These are phyloP conservation scores for Drosophila quadrilineata DNA, from an alignment of 1,140 invertebrate species.

Conservation along the genomic window DNA sequence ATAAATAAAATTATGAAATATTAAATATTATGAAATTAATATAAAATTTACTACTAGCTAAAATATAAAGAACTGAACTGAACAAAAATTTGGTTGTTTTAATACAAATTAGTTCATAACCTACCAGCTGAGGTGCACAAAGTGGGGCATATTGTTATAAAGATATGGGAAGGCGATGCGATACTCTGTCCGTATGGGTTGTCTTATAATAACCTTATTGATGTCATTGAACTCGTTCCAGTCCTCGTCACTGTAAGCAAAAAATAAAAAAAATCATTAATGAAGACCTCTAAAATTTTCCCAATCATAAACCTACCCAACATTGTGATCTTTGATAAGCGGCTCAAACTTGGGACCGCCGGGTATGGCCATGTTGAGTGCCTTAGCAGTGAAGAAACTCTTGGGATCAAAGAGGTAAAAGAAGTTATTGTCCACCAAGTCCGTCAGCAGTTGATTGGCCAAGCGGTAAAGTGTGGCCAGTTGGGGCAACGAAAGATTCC, in stretches of 20 bases:
- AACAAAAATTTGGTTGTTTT: too few relatives aligned
- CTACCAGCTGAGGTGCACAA: conserved; percentile 96
- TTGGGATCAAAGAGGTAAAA: conserved; percentile 99
- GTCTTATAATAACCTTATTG: conserved; percentile 99
- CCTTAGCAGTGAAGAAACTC: conserved; percentile 99
- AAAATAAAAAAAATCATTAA: background rate
- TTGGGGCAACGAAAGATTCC: conserved; percentile 97
- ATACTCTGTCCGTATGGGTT: conserved; percentile 99
- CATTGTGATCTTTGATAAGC: conserved; percentile 97
- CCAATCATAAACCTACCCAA: conserved; percentile 85
- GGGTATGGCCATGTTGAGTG: conserved; percentile 99
- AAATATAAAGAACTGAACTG: too few relatives aligned
- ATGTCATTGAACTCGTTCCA: conserved; percentile 99
- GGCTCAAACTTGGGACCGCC: conserved; percentile 99
- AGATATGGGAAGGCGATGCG: conserved; percentile 99
- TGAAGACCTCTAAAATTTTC: background rate
- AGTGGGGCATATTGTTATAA: conserved; percentile 99
- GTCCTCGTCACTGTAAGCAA: conserved; percentile 94
- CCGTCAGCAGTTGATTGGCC: conserved; percentile 98
- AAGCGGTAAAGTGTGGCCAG: conserved; percentile 98
- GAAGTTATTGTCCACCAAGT: conserved; percentile 99
- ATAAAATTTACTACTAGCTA: too few relatives aligned
- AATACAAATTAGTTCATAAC: too few relatives aligned
- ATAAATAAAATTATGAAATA: too few relatives aligned
- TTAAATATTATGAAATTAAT: background rate